Evolutionary conservation across 2,113 vertebrate genomes (phyloP), one percentile per base, ranked within the genome.

Genomic region (Hydrochoerus hydrochaeris): DNA sequence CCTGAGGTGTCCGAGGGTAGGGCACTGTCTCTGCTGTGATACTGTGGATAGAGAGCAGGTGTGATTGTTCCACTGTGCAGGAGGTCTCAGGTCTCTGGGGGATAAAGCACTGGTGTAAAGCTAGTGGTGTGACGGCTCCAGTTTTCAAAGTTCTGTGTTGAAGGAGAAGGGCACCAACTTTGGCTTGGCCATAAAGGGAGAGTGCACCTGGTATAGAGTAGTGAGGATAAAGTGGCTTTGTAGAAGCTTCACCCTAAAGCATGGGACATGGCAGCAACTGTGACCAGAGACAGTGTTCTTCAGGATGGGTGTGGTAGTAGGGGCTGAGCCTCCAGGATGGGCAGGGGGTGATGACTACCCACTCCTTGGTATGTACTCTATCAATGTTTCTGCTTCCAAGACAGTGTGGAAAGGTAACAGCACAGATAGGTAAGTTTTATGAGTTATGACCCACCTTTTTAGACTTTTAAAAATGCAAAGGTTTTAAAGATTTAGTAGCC

Each of bases 401-500:
- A n/a, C 7, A 11, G 19, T 24, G 30, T 9, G 46, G 13, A 46
- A 8, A 0, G 7, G 8, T 16, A 78, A 32, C 22, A 41, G 19
- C 49, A 49, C 3, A 24, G 62, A 22, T 7, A 57, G 62, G 52
- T 85, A 77, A 52, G 46, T 93, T 44, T 67, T 75, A 60, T 30
- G 62, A 60, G 65, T 78, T 91, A 11, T 86, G n/a, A 86, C 35
- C 20, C 69, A 71, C 60, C 5, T 69, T 95, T 95, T 96, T 62
- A 96, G 62, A 94, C 26, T 89, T 94, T 96, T 57, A 75, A 93
- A 96, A 96, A 90, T 92, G 85, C 62, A 96, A 95, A 90, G 32
- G 80, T 94, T 97, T 97, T 71, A 97, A 96, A 96, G 85, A 96
- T 96, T 96, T 94, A 97, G 91, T 87, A 96, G 62, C 38, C 26